phyloP scores from a whole-genome alignment of 2,888 invertebrate genomes.

The Panopea generosa region DNA sequence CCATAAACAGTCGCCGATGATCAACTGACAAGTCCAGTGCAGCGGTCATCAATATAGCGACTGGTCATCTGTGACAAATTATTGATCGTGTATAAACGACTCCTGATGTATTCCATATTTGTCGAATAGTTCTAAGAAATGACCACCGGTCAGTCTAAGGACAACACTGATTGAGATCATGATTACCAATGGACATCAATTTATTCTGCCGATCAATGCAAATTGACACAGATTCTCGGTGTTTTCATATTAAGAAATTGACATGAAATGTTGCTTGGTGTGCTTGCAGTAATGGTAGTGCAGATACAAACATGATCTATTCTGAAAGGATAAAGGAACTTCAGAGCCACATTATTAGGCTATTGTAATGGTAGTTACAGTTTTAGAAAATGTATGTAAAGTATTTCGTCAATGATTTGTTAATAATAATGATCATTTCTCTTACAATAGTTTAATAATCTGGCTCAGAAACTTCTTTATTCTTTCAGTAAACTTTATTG shows the following conservation, averaged over 20 bases:
- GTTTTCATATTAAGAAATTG: neutral
- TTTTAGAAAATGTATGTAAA: too few species aligned
- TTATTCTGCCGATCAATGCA: constrained; percentile 25
- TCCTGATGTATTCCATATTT: constrained; percentile 39
- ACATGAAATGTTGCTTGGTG: too few species aligned
- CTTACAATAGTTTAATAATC: too few species aligned
- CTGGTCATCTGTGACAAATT: constrained; percentile 22
- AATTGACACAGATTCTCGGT: constrained; percentile 19
- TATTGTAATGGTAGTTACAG: too few species aligned
- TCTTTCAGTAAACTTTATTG: too few species aligned
- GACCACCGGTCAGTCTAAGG: constrained; percentile 13
- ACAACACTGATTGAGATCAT: constrained; percentile 11
- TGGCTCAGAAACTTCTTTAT: too few species aligned
- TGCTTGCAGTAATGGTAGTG: too few species aligned
- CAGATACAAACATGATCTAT: too few species aligned
- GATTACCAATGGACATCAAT: constrained; percentile 9
- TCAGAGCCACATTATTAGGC: too few species aligned
- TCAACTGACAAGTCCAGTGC: constrained; percentile 33
- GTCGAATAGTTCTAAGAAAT: constrained; percentile 21
- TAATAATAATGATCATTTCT: too few species aligned
- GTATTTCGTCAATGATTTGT: too few species aligned
- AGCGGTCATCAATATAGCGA: constrained; percentile 46
- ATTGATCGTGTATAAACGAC: constrained; percentile 47
- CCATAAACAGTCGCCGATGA: constrained; percentile 34
- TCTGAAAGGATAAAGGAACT: too few species aligned